phyloP scores from a whole-genome alignment of 2,113 vertebrate genomes.

The Corythaixoides concolor region DNA sequence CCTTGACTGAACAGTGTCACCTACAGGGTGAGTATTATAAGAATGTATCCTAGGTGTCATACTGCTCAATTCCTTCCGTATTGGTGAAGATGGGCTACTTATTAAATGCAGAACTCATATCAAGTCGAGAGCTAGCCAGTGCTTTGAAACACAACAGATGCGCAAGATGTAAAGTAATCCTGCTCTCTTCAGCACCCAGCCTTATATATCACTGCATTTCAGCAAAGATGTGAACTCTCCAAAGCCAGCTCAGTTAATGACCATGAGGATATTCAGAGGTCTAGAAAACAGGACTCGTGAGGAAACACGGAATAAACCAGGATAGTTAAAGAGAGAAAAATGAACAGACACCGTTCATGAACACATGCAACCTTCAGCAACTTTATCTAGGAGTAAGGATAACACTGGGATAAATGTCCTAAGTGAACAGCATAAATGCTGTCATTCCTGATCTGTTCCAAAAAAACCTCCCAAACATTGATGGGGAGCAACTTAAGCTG shows the following conservation, averaged over 20 bases:
- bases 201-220: neutral
- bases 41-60: neutral
- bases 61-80: neutral
- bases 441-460: neutral
- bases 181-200: neutral
- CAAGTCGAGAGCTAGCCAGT: neutral
- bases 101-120: neutral
- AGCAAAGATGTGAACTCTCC: neutral
- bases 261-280: neutral
- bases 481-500: neutral
- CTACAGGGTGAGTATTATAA: neutral
- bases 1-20: neutral
- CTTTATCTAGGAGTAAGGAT: neutral
- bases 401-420: neutral
- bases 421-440: neutral
- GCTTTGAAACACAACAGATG: neutral
- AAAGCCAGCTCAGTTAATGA: neutral
- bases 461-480: neutral
- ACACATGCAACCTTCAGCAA: neutral
- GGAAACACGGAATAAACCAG: neutral
- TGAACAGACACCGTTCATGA: rapidly evolving
- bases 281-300: neutral
- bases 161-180: neutral
- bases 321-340: neutral
- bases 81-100: neutral